These are phyloP conservation scores for Himalopsyche kuldschensis DNA, from an alignment of 2,888 invertebrate species.

Conservation along the genomic window DNA sequence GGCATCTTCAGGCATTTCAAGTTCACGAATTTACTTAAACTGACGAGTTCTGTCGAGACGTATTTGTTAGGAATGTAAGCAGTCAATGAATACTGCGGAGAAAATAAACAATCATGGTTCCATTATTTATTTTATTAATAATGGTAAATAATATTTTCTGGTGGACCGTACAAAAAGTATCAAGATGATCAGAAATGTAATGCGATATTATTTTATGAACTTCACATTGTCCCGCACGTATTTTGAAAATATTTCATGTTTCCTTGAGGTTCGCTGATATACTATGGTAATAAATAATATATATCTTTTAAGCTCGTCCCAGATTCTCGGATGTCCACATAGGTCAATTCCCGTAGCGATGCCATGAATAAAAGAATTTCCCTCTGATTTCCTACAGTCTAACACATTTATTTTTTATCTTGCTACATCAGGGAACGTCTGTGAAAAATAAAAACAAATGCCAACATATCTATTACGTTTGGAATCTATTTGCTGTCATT, in stretches of 20 bases:
- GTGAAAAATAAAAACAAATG: background rate
- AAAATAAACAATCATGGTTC: too few relatives aligned
- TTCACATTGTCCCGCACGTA: too few relatives aligned
- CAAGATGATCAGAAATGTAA: too few relatives aligned
- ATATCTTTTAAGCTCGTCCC: background rate
- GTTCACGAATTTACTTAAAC: too few relatives aligned
- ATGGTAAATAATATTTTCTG: too few relatives aligned
- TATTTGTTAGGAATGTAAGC: too few relatives aligned
- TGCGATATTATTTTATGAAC: too few relatives aligned
- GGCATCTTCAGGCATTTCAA: too few relatives aligned
- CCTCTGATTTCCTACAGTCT: background rate
- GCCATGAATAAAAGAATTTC: slow-evolving; percentile 27
- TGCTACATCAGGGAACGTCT: background rate
- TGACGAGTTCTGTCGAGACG: too few relatives aligned
- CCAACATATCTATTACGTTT: background rate
- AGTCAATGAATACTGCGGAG: too few relatives aligned
- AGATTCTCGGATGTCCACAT: slow-evolving; percentile 13
- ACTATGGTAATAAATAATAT: background rate
- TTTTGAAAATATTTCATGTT: background rate
- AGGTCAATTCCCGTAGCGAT: slow-evolving; percentile 22
- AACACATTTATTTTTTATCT: background rate
- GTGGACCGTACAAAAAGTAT: too few relatives aligned
- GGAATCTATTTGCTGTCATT: background rate
- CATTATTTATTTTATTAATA: too few relatives aligned
- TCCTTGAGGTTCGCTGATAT: background rate